Evolutionary conservation across 2,888 invertebrate genomes (phyloP).

Genomic region (Leuctra nigra): DNA sequence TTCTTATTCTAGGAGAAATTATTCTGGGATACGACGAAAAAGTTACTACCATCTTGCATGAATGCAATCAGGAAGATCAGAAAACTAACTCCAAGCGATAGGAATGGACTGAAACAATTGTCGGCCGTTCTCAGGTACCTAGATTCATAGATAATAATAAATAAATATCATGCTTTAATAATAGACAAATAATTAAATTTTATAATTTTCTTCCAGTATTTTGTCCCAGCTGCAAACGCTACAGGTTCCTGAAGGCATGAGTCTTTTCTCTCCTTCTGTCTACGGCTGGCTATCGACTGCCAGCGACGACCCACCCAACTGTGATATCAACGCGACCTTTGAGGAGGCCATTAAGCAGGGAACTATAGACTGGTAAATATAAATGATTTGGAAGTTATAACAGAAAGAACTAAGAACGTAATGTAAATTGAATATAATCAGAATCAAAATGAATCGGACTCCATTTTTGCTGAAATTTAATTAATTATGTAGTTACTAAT

Average conservation of each 20-base stretch:
- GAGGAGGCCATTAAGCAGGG: constrained; percentile 66
- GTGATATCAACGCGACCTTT: constrained; percentile 55
- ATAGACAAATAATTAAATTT: too few relatives aligned
- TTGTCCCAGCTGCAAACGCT: constrained; percentile 56
- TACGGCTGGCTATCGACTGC: constrained; percentile 58
- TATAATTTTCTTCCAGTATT: constrained; percentile 44
- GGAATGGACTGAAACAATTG: constrained; percentile 60
- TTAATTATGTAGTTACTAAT: too few relatives aligned
- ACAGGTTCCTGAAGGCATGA: constrained; percentile 53
- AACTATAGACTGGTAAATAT: constrained; percentile 61
- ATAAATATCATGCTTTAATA: neutral
- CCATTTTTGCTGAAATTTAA: too few relatives aligned
- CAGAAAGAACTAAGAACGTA: too few relatives aligned
- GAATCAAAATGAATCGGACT: too few relatives aligned
- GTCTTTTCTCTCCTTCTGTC: constrained; percentile 60
- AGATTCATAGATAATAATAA: neutral
- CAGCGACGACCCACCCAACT: constrained; percentile 44
- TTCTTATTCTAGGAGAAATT: constrained; percentile 47
- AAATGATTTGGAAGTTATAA: neutral
- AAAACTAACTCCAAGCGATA: constrained; percentile 65
- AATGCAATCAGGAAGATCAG: constrained; percentile 67
- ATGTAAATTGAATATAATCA: too few relatives aligned
- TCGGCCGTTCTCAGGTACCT: constrained; percentile 58
- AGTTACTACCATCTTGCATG: constrained; percentile 70
- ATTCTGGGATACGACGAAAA: constrained; percentile 75